Base-by-base conservation (phyloP, 2,797 vertebrate genomes). In the Acanthurus tractus region DNA sequence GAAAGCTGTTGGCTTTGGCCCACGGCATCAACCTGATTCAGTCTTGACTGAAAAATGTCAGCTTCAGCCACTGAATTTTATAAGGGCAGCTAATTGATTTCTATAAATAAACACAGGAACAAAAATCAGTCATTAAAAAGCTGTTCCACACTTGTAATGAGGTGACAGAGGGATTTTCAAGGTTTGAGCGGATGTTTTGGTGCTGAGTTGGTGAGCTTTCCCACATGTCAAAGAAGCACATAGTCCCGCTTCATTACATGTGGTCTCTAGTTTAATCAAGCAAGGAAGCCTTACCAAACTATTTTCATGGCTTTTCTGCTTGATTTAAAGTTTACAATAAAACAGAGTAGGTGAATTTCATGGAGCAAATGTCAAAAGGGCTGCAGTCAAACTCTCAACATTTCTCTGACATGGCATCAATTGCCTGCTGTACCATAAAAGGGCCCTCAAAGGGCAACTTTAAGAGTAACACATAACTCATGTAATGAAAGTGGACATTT, bases 41-140 rank as follows among this genome's bases (percentile, higher is more conserved):
- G 62, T 71, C 74, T 58, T 83, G 81, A 82, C 83, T 70, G 57
- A 83, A 87, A 90, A 82, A 89, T 70, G 57, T 86, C 86, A 86
- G 71, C 78, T 72, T 73, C 70, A 36, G 58, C 55, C 74, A 65
- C 23, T 38, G 62, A 40, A 64, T 82, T 76, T 78, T 63, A 42
- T 2, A 17, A 74, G 63, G 63, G 53, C n/a, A 68, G 73, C 58
- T 73, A 70, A 85, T 74, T 71, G 22, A 50, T 76, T 67, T 66
- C n/a, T 22, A 49, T 5, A 69, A 76, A 79, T 38, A 65, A 64
- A 74, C 67, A 74, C 78, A 76, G 22, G 56, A 68, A 66, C 69
- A 63, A 36, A 15, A 52, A 58, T 69, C 55, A 49, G 52, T 49
- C 48, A 56, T 74, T 84, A 66, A 66, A 72, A 38, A 63, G n/a